A percentile compares a stretch with the other conserved stretches of the same genome.
These are phyloP conservation scores for Nothobranchius kuhntae DNA, from an alignment of 2,113 vertebrate species.

Conservation along the genomic window DNA sequence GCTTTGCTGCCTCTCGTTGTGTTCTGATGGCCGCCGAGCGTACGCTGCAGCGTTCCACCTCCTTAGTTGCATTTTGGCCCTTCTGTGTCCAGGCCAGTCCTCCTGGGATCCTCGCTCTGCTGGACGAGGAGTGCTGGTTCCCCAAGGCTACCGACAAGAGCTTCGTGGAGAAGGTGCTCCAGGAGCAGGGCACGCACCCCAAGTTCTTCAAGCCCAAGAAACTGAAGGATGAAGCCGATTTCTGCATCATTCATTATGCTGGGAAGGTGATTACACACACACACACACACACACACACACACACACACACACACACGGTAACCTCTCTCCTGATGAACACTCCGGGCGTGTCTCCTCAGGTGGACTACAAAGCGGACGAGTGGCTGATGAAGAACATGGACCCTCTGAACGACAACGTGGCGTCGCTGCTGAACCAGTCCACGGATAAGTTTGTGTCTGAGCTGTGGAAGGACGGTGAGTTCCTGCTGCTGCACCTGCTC, in stretches of 20 bases:
- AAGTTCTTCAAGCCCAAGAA: constrained; percentile 98
- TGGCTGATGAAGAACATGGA: constrained; percentile 99
- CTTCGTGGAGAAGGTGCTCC: constrained; percentile 96
- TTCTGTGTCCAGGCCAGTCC: constrained; percentile 85
- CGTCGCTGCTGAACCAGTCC: constrained; percentile 92
- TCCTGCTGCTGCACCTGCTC: background rate
- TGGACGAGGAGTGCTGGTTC: constrained; percentile 99
- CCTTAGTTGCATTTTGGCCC: background rate
- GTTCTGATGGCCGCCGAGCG: no score
- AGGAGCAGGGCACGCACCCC: constrained; percentile 93
- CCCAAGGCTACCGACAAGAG: constrained; percentile 98
- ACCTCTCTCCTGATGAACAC: background rate
- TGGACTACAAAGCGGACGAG: constrained; percentile 97
- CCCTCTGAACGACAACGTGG: constrained; percentile 94
- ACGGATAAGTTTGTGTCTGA: constrained; percentile 97
- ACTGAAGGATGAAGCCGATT: constrained; percentile 97
- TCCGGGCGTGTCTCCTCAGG: constrained; percentile 72
- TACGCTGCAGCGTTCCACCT: no score
- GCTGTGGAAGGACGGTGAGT: constrained; percentile 97
- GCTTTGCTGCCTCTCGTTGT: no score
- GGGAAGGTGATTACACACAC: constrained; percentile 85
- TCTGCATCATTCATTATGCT: constrained; percentile 97
- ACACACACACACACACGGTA: no score
- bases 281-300: no score
- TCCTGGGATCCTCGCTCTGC: constrained; percentile 92